Conservation (phyloP, 2,888 invertebrate species). For the Scaptomyza parva region DNA sequence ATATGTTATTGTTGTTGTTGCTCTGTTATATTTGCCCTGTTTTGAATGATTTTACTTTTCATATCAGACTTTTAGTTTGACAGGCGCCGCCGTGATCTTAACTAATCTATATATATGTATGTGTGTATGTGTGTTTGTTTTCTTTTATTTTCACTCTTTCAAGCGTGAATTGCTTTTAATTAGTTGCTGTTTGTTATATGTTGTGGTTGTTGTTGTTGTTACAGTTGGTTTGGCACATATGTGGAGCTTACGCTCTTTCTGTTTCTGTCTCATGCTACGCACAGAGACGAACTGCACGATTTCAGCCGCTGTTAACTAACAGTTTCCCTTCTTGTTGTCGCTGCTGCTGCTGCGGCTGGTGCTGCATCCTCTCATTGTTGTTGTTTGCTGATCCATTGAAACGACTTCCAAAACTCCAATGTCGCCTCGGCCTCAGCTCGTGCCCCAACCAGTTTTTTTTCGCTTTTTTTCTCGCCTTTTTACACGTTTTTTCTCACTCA, state of each 20-base stretch:
- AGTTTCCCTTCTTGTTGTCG: slow-evolving; percentile 40
- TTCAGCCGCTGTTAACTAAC: slow-evolving; percentile 46
- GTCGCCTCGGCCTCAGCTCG: slow-evolving; percentile 61
- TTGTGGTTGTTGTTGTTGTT: slow-evolving; percentile 34
- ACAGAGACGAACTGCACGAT: slow-evolving; percentile 27
- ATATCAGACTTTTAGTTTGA: slow-evolving; percentile 62
- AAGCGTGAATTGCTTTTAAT: slow-evolving; percentile 61
- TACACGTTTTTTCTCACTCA: slow-evolving; percentile 10
- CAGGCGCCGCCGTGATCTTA: slow-evolving; percentile 54
- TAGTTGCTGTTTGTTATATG: slow-evolving; percentile 21
- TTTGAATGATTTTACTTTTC: slow-evolving; percentile 41
- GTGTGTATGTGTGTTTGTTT: slow-evolving; percentile 25
- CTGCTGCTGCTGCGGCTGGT: slow-evolving; percentile 38
- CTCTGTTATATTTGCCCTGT: slow-evolving; percentile 38
- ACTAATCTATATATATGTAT: slow-evolving; percentile 25
- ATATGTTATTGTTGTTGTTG: slow-evolving; percentile 42
- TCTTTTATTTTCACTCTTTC: slow-evolving; percentile 27
- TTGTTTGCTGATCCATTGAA: slow-evolving; percentile 60
- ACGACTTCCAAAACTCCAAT: slow-evolving; percentile 48
- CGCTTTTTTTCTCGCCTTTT: slow-evolving; percentile 1
- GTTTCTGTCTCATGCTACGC: slow-evolving; percentile 68
- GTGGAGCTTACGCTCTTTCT: slow-evolving; percentile 56
- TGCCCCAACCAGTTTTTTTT: slow-evolving; percentile 61
- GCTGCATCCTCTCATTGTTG: slow-evolving; percentile 54
- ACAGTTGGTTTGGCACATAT: slow-evolving; percentile 61